phyloP scores from a whole-genome alignment of 2,797 vertebrate species.

The Acestrorhynchus altus region DNA sequence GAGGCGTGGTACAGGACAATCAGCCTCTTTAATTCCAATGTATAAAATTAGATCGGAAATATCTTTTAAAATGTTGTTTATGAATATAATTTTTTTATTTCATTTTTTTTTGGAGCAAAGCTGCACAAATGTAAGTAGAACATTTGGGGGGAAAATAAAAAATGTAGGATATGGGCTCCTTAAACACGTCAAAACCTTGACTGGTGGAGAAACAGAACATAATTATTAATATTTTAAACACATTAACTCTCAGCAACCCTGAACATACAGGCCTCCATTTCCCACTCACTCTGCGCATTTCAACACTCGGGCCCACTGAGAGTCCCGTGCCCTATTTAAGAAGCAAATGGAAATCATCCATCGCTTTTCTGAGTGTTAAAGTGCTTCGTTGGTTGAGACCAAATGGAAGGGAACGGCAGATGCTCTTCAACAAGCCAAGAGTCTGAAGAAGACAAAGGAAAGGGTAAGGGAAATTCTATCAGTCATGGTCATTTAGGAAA shows the following conservation, averaged over 20 bases:
- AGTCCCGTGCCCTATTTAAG: neutral
- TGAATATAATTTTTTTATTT: no score
- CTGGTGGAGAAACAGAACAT: no score
- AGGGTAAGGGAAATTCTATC: neutral
- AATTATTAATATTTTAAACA: neutral
- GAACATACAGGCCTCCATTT: neutral
- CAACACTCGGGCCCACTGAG: neutral
- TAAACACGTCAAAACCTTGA: no score
- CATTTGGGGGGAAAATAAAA: no score
- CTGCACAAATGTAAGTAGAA: no score
- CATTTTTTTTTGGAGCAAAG: no score
- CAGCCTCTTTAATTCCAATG: no score
- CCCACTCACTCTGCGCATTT: neutral
- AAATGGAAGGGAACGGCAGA: slow-evolving; percentile 22
- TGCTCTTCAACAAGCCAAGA: slow-evolving; percentile 9
- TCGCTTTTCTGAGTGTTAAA: neutral
- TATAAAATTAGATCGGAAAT: no score
- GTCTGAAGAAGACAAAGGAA: slow-evolving; percentile 18
- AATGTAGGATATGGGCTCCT: no score
- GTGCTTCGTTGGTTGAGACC: neutral
- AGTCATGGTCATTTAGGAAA: neutral
- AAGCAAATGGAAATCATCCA: neutral
- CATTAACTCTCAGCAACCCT: neutral
- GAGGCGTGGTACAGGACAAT: no score
- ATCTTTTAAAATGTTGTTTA: no score